Evolutionary conservation across 2,888 invertebrate genomes (phyloP), one percentile per base, ranked within the genome.

Genomic region (Heteromyza rotundicornis): DNA sequence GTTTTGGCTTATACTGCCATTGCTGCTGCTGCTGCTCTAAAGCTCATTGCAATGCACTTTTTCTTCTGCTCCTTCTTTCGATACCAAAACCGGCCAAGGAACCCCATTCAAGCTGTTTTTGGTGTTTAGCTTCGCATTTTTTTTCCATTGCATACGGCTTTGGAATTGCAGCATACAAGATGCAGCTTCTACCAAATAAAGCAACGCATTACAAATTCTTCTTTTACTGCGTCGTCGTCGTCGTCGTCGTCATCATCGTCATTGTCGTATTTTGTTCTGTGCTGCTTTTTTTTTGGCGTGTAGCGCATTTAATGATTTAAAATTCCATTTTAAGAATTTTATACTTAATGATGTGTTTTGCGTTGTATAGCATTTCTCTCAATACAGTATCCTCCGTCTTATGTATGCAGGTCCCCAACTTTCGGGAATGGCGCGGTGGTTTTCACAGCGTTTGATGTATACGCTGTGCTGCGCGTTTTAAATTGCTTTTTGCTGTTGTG

Each of bases 271-370:
- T 44, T 52, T 32, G 24, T 36, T 47, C 20, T 19, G n/a, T 27
- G 51, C 22, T 23, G 20, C 49, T 52, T 19, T 50, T 61, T 52
- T 17, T 40, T n/a, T 40, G 17, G 32, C 17, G 44, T 27, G 49
- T 14, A 68, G 63, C 67, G 66, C 70, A 72, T 69, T 71, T 79
- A 79, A 79, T 79, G 77, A 79, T 83, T 83, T 82, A 81, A 83
- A 83, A 83, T 83, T 83, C 82, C 82, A 82, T 83, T 83, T 83
- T 81, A 81, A 83, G 81, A 82, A 83, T 83, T 83, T 82, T 81
- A 81, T 82, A 82, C 81, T 82, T 83, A 83, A 83, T 83, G 82
- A 83, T 82, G 82, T 83, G 82, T 83, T 82, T 82, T 80, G 77
- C 78, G 76, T 75, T 79, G 77, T 79, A 79, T 78, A 73, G 68